Base-by-base conservation (phyloP, 2,113 vertebrate species). In the Cyanistes caeruleus region DNA sequence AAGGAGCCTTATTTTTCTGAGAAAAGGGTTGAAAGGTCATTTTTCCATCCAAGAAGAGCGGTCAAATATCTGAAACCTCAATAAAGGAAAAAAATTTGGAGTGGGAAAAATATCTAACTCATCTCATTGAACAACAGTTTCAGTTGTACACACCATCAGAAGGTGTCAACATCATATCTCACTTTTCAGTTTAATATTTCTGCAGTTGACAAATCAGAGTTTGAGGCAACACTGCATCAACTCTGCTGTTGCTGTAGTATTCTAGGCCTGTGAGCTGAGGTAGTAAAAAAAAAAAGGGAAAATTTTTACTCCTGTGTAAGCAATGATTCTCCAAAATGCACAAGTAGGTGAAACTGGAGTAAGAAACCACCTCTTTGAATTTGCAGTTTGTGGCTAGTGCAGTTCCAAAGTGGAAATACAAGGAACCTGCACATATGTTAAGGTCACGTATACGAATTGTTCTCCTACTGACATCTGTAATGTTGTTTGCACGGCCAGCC, bases 381-480 rank as follows among this genome's bases (percentile, higher is more conserved):
- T 44, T 89, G 56, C 31, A 49, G 28, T 51, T 62, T 78, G 27
- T 39, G 46, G 27, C 20, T 85, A 31, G 20, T 58, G 46, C 17
- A 8, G 10, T 79, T 60, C 33, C 41, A 30, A 49, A 69, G 22
- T 31, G 63, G 62, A 49, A 69, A 41, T 63, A 58, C 5, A 30
- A 41, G 14, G 51, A 39, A 37, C 33, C 13, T 80, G 24, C 21
- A 22, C 1, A 0, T 55, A 11, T 5, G 17, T 7, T 41, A 58
- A 83, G n/a, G 35, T 69, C 17, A 44, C 20, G 8, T 56, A n/a
- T 15, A n/a, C 0, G 0, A 15, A 3, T 51, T 76, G 9, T 79
- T 18, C 28, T 58, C 27, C 19, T 77, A 3, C 35, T 70, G 56
- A 23, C 11, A 24, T 31, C 28, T 22, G 0, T 55, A 30, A 15